Conservation (phyloP, 2,888 invertebrate genomes). For the Cryptophagus acutangulus region DNA sequence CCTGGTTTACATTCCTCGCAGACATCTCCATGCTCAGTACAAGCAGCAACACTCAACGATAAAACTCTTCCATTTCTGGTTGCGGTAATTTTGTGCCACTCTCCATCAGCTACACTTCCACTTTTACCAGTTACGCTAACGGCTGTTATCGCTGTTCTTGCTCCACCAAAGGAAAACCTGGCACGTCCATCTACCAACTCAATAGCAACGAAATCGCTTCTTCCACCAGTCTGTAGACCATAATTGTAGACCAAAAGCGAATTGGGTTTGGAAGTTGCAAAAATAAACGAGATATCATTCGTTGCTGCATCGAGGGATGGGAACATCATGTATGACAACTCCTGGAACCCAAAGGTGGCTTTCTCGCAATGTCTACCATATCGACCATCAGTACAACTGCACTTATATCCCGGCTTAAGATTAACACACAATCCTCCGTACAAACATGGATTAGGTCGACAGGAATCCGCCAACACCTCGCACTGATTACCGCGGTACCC, state of each 20-base stretch:
- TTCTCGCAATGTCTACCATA: slow-evolving; percentile 90
- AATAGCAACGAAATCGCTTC: slow-evolving; percentile 89
- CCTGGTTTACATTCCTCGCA: slow-evolving; percentile 84
- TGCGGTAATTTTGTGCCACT: slow-evolving; percentile 88
- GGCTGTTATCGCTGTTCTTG: slow-evolving; percentile 81
- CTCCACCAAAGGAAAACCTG: slow-evolving; percentile 84
- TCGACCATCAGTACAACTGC: slow-evolving; percentile 80
- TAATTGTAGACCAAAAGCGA: slow-evolving; percentile 88
- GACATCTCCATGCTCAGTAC: slow-evolving; percentile 79
- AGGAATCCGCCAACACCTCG: slow-evolving; percentile 82
- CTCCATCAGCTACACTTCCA: slow-evolving; percentile 73
- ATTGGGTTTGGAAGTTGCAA: slow-evolving; percentile 83
- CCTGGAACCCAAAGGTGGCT: slow-evolving; percentile 83
- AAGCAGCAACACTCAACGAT: slow-evolving; percentile 75
- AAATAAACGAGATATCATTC: slow-evolving; percentile 86
- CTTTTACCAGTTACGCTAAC: slow-evolving; percentile 63
- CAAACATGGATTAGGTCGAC: slow-evolving; percentile 88
- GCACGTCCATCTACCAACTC: slow-evolving; percentile 81
- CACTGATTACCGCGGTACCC: slow-evolving; percentile 90
- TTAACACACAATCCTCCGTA: slow-evolving; percentile 85
- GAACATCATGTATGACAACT: slow-evolving; percentile 86
- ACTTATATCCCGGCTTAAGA: slow-evolving; percentile 81
- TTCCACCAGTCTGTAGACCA: slow-evolving; percentile 79
- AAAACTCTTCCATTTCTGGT: slow-evolving; percentile 85
- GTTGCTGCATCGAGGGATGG: slow-evolving; percentile 79